Conservation (phyloP, 2,113 vertebrate genomes). For the Columbina picui region DNA sequence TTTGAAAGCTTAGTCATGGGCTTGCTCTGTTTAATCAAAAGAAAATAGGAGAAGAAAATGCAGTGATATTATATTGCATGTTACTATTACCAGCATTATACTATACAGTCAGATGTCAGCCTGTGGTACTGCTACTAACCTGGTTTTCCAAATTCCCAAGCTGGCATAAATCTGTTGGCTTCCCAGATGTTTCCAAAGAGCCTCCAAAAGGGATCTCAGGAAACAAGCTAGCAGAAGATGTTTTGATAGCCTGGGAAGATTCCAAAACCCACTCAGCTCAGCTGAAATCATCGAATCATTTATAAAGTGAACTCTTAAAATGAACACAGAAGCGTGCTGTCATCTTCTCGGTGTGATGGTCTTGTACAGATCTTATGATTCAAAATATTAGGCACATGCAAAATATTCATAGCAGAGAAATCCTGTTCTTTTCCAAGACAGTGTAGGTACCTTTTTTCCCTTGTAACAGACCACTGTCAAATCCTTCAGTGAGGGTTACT, state of each 20-base stretch:
- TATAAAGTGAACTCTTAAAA: not conserved
- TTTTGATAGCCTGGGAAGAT: not conserved
- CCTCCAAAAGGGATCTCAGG: not conserved
- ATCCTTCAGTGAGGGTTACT: not conserved
- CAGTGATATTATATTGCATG: not conserved
- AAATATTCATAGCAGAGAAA: not conserved
- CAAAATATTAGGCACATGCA: not conserved
- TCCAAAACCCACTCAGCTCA: not conserved
- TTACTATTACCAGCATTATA: not conserved
- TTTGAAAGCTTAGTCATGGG: not conserved
- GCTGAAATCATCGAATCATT: not conserved
- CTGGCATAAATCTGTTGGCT: not conserved
- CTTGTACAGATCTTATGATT: not conserved
- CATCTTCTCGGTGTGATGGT: not conserved
- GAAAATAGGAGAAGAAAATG: not conserved
- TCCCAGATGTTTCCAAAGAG: not conserved
- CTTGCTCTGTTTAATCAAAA: not conserved
- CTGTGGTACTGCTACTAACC: not conserved
- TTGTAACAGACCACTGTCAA: not conserved
- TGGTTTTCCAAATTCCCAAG: not conserved
- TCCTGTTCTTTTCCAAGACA: not conserved
- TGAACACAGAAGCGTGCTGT: accelerated
- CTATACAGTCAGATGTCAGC: not conserved
- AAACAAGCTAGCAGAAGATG: not conserved
- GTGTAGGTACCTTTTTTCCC: not conserved